These are phyloP conservation scores for Solea solea DNA, from an alignment of 2,113 vertebrate genomes.

Conservation along the genomic window DNA sequence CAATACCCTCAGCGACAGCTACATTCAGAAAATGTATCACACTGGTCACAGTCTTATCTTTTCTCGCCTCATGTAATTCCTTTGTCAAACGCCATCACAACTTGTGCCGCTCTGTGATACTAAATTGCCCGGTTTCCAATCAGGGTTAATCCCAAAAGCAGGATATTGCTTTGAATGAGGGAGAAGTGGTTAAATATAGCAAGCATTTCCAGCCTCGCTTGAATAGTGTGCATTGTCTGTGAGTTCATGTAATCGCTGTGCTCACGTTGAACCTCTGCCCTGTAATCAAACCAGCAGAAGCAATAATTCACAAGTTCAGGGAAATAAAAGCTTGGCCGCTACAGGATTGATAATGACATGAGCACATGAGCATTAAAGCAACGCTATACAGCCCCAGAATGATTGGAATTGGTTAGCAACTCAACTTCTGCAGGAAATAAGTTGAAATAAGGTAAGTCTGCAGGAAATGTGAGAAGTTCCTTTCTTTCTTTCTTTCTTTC, in stretches of 20 bases:
- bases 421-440: no score
- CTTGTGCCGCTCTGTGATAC: conserved; percentile 31
- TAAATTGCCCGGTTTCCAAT: conserved; percentile 40
- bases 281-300: conserved; percentile 6
- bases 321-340: not conserved
- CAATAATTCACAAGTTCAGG: not conserved
- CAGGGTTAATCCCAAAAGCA: conserved; percentile 67
- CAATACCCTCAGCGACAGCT: no score
- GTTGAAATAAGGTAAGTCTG: no score
- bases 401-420: no score
- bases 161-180: conserved; percentile 56
- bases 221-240: conserved; percentile 67
- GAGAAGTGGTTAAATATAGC: conserved; percentile 75
- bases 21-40: no score
- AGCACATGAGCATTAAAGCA: no score
- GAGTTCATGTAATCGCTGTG: conserved; percentile 43
- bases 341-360: no score
- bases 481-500: no score
- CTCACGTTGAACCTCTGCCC: conserved; percentile 39
- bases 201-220: conserved; percentile 27
- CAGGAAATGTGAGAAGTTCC: no score
- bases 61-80: conserved; percentile 20
- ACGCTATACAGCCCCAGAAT: no score
- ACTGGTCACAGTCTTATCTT: not conserved
- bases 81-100: conserved; percentile 27